Conservation (phyloP, 2,797 vertebrate species). For the Ispidina picta region DNA sequence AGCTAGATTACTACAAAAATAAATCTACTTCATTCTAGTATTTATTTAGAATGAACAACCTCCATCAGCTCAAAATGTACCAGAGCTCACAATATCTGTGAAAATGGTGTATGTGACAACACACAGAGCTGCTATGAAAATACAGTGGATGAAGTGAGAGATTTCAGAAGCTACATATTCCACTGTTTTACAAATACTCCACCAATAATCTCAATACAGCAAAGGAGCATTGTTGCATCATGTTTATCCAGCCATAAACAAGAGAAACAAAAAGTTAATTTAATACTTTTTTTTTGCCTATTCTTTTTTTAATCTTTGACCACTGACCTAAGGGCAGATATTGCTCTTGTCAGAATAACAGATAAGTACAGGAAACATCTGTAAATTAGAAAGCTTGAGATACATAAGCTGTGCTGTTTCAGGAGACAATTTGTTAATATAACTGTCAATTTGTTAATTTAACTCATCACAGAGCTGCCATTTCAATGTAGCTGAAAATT, state of each 20-base stretch:
- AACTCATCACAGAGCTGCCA: constrained; percentile 38
- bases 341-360: not conserved
- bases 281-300: not conserved
- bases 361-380: constrained; percentile 23
- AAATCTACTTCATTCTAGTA: not conserved
- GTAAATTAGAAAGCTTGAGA: constrained; percentile 43
- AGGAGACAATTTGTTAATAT: constrained; percentile 45
- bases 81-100: not conserved
- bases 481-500: constrained; percentile 14
- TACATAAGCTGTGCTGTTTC: constrained; percentile 8
- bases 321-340: not conserved
- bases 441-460: constrained; percentile 63
- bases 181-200: not conserved
- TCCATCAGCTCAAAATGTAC: not conserved
- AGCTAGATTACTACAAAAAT: not conserved
- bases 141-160: not conserved
- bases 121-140: not conserved
- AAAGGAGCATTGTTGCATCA: not conserved
- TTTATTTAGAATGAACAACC: not conserved
- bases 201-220: not conserved
- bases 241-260: not conserved
- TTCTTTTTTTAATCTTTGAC: not conserved
- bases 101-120: not conserved
- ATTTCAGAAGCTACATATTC: not conserved
- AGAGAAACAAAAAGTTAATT: not conserved